Base-by-base conservation (phyloP, 1,140 invertebrate species). In the Drosophila kohkoa region DNA sequence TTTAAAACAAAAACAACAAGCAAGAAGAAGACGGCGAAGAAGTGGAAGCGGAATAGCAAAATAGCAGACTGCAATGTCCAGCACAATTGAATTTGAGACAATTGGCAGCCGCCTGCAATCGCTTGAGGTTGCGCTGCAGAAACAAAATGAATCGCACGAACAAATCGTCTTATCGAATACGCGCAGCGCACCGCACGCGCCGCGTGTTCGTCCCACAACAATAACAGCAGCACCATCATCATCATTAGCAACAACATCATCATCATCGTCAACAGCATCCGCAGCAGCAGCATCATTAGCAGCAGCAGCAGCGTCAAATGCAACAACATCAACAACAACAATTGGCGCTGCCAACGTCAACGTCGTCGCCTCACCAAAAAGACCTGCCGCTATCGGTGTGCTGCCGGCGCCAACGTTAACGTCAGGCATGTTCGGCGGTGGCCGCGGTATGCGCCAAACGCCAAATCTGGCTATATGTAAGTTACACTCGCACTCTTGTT, bases 51-150 rank as follows among this genome's bases (percentile, higher is more conserved):
- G 38, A 30, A 20, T 8, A 51, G 11, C 11, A 20, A 28, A 62
- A 51, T 32, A 66, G 32, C 32, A 32, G 32, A 35, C 64, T 59
- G 20, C 35, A 75, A 89, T 89, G 85, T 89, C 81, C 43, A 80
- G 70, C 66, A 81, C 85, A 62, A 79, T 90, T 41, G 80, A 88
- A 64, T 81, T 88, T 41, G 83, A 90, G 58, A 79, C 93, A 74
- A 92, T 95, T 83, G 94, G 94, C 86, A 94, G 93, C 74, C 95
- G 95, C 93, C 94, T 96, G 81, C 93, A 95, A 78, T 94, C 95
- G 74, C 91, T 96, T 76, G 94, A 96, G 92, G 94, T 94, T 70
- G 93, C 94, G 59, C 92, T 96, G 52, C 94, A 94, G 81, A 94
- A 94, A 38, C 95, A 96, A 93, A 95, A 95, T 91, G 94, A 95